phyloP scores from a whole-genome alignment of 1,140 invertebrate species.

The Cepaea nemoralis region DNA sequence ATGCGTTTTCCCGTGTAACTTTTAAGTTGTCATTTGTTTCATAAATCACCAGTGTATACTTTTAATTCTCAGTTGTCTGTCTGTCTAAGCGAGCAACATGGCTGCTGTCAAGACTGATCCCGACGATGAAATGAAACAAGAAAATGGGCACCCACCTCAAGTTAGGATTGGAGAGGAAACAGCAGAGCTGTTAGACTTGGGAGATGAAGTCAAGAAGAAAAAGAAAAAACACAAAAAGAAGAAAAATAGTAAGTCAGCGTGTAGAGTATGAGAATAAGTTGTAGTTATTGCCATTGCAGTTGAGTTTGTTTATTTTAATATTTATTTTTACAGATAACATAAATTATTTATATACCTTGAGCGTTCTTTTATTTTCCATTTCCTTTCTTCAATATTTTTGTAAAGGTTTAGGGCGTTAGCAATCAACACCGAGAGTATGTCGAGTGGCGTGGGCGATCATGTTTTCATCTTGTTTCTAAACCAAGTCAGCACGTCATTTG shows the following conservation, averaged over 20 bases:
- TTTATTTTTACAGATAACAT: neutral
- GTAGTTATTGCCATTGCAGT: too few species aligned
- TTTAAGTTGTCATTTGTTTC: neutral
- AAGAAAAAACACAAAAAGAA: conserved; percentile 26
- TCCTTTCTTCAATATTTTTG: neutral
- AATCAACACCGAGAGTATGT: too few species aligned
- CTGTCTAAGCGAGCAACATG: too few species aligned
- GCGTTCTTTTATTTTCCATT: neutral
- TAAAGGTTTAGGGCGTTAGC: too few species aligned
- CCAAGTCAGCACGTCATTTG: too few species aligned
- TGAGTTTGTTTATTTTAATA: neutral
- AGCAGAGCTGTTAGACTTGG: neutral
- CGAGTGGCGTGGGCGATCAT: too few species aligned
- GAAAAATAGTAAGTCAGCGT: conserved; percentile 26
- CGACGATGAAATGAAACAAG: neutral
- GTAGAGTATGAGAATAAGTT: neutral
- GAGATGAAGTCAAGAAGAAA: conserved; percentile 11
- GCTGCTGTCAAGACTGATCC: conserved; percentile 25
- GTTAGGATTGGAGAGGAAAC: neutral
- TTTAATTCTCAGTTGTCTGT: too few species aligned
- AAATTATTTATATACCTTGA: neutral
- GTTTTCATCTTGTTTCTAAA: too few species aligned
- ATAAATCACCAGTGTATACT: too few species aligned
- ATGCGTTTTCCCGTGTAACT: neutral
- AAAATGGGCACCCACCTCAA: neutral